phyloP scores from a whole-genome alignment of 1,140 invertebrate genomes.

The Conus betulinus region DNA sequence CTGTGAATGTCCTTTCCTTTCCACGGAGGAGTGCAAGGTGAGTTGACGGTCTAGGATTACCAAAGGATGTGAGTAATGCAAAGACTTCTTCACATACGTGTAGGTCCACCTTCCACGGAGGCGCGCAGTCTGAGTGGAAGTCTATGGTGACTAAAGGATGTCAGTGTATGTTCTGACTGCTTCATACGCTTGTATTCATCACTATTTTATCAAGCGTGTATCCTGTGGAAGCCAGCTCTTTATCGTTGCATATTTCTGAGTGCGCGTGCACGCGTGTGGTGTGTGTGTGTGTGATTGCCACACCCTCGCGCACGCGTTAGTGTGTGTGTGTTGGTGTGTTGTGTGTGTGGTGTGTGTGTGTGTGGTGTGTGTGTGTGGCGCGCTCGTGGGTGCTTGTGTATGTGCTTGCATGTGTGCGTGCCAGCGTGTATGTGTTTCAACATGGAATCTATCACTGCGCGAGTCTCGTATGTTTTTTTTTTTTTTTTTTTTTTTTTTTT shows the following conservation, averaged over 20 bases:
- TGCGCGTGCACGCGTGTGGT: background rate
- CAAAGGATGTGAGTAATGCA: no score
- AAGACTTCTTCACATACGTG: no score
- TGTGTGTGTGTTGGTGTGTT: background rate
- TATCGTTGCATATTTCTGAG: background rate
- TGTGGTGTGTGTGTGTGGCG: background rate
- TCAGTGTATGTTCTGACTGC: background rate
- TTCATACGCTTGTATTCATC: no score
- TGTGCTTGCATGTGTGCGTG: background rate
- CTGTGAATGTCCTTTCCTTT: constrained; percentile 44
- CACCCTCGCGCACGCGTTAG: background rate
- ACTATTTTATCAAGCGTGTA: no score
- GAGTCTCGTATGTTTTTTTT: no score
- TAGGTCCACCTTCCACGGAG: no score
- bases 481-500: no score
- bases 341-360: background rate
- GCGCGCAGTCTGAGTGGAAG: background rate
- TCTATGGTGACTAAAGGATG: background rate
- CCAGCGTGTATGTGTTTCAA: background rate
- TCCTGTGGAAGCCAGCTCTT: no score
- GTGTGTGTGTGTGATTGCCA: no score
- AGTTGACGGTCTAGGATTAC: no score
- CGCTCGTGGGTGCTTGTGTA: background rate
- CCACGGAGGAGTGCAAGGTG: no score
- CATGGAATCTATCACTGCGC: no score